Evolutionary conservation across 2,113 vertebrate species (phyloP), one percentile per base, ranked within the genome.

Genomic region (Xyliphius kryptos): DNA sequence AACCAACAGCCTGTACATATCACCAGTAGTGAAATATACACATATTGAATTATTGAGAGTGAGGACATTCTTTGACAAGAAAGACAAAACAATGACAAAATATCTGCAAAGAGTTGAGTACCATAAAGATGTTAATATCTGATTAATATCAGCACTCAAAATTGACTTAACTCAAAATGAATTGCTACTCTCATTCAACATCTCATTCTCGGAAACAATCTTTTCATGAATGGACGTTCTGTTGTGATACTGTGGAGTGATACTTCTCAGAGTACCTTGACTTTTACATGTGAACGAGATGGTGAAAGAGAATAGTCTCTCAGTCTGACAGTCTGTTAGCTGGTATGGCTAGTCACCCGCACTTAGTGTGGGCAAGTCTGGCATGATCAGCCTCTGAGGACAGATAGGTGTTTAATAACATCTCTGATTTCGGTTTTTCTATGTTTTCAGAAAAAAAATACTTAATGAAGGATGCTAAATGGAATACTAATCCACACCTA

Each of bases 171-270:
- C n/a, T n/a, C 15, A 40, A 17, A 56, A 16, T 6, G 36, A 21
- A 12, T 3, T 12, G 5, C 32, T 17, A 12, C 15, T 3, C 32
- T 55, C 11, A 5, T 56, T 40, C 36, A 8, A 6, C 53, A 56
- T 10, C 14, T 11, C 22, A 16, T 44, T n/a, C n/a, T n/a, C n/a
- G n/a, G 26, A 40, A 38, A 20, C 16, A 9, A 10, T 61, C 10
- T 61, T 50, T 61, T 51, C 47, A 61, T 61, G 46, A 61, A 61
- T 61, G 59, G 32, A 51, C 36, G 13, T 38, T 51, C 59, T n/a
- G n/a, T n/a, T n/a, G n/a, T n/a, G n/a, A n/a, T n/a, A n/a, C n/a
- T n/a, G n/a, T 50, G 36, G 44, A 22, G 16, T 37, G 46, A 5
- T 44, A 50, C 47, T 38, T 40, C 16, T 2, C 32, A 6, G 46